A percentile compares a stretch with the other conserved stretches of the same genome.
Conservation (phyloP, 1,140 invertebrate genomes). For the Eumeta japonica region DNA sequence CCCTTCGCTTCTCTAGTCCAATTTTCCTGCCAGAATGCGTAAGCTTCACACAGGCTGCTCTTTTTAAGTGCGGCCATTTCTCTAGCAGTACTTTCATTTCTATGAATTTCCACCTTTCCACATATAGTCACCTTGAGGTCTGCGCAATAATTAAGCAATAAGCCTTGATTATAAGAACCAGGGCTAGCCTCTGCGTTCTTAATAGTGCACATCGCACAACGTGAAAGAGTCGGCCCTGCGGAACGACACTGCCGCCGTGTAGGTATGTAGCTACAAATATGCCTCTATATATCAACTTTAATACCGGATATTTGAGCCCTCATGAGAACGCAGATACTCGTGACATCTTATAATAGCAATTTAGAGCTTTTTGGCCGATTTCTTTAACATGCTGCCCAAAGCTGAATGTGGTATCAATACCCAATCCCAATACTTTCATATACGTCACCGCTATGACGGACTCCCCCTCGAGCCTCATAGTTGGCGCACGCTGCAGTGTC, state of each 20-base stretch:
- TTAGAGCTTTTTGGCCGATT: slow-evolving; percentile 7
- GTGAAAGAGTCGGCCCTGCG: not conserved
- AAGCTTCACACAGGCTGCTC: no score
- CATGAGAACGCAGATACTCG: slow-evolving; percentile 13
- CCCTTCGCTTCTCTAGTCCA: slow-evolving; percentile 7
- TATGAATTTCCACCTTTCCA: not conserved
- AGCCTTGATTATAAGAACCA: slow-evolving; percentile 14
- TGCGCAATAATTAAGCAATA: slow-evolving; percentile 16
- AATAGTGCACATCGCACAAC: slow-evolving; percentile 7
- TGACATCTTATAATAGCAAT: slow-evolving; percentile 8
- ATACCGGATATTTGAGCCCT: slow-evolving; percentile 11
- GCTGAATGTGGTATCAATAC: slow-evolving; percentile 4
- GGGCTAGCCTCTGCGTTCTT: slow-evolving; percentile 13
- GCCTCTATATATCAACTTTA: slow-evolving; percentile 18
- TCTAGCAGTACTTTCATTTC: not conserved
- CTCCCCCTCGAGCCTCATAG: slow-evolving; percentile 7
- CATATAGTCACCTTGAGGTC: slow-evolving; percentile 9
- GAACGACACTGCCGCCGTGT: slow-evolving; percentile 23
- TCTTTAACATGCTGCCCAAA: no score
- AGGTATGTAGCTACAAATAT: slow-evolving; percentile 16
- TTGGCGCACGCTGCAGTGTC: slow-evolving; percentile 14
- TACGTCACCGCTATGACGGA: slow-evolving; percentile 2
- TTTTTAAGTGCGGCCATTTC: not conserved
- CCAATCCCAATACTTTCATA: no score
- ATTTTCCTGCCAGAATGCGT: slow-evolving; percentile 6